These are phyloP conservation scores for Periophthalmus magnuspinnatus DNA, from an alignment of 2,797 vertebrate species.

Conservation along the genomic window DNA sequence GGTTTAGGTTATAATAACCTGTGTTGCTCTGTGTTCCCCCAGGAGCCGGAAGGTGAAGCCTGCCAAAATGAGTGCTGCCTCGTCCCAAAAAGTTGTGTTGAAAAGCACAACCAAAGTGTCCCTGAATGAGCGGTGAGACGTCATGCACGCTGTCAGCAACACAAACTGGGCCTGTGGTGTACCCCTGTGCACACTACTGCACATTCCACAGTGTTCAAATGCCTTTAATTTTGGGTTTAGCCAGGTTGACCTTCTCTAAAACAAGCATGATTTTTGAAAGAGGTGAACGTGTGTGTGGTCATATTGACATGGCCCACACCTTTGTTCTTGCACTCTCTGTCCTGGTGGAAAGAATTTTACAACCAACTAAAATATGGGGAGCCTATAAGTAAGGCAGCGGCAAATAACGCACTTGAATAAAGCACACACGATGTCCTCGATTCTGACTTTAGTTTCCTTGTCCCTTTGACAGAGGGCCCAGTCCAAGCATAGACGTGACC, in stretches of 20 bases:
- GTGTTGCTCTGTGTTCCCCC: conserved; percentile 3
- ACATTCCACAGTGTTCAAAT: conserved; percentile 43
- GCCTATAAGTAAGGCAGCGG: conserved; percentile 20
- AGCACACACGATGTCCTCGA: conserved; percentile 28
- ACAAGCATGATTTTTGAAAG: conserved; percentile 48
- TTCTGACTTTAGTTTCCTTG: conserved; percentile 28
- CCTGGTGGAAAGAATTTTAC: conserved; percentile 40
- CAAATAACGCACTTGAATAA: conserved; percentile 43
- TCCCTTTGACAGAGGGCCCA: conserved; percentile 60
- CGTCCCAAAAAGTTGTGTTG: conserved; percentile 97
- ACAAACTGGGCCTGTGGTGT: conserved; percentile 59
- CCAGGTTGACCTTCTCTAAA: neutral
- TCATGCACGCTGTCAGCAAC: conserved; percentile 79
- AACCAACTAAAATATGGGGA: conserved; percentile 21
- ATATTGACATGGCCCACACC: conserved; percentile 56
- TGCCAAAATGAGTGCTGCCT: conserved; percentile 88
- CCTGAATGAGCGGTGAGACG: conserved; percentile 98
- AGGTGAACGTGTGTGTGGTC: conserved; percentile 65
- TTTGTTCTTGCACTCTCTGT: conserved; percentile 23
- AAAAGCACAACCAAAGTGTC: conserved; percentile 99
- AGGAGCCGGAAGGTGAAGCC: conserved; percentile 62
- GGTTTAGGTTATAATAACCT: neutral
- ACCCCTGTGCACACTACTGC: conserved; percentile 61
- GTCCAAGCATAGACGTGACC: conserved; percentile 78
- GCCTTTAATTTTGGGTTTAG: neutral